Conservation (phyloP, 2,113 vertebrate genomes). For the Sapajus apella region DNA sequence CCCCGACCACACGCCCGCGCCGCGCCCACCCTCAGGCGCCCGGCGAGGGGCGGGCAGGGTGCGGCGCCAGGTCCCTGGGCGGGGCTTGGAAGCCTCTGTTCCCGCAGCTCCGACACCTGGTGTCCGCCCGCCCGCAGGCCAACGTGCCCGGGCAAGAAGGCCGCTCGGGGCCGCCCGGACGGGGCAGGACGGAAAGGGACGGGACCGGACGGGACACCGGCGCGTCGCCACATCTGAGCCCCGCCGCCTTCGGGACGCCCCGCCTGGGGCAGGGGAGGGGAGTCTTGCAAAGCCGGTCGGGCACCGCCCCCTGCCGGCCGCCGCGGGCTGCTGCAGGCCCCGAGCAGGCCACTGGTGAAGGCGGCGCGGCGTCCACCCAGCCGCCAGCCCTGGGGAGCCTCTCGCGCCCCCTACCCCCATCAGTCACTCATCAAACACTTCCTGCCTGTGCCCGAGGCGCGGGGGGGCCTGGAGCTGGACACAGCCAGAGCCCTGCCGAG, state of each 20-base stretch:
- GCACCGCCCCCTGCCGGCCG: conserved; percentile 14
- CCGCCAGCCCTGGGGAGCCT: too few species aligned
- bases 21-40: background rate
- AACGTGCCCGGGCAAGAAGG: conserved; percentile 65
- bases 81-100: conserved; percentile 35
- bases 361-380: accelerated
- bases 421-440: background rate
- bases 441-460: background rate
- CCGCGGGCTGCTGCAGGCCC: background rate
- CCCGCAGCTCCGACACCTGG: background rate
- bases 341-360: accelerated
- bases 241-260: conserved; percentile 44
- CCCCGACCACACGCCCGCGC: background rate
- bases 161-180: conserved; percentile 4
- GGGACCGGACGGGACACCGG: conserved; percentile 47
- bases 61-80: conserved; percentile 7
- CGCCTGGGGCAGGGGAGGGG: background rate
- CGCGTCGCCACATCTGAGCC: conserved; percentile 73
- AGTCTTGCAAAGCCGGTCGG: background rate
- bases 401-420: background rate
- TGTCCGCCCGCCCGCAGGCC: background rate
- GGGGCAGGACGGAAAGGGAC: background rate
- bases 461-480: background rate
- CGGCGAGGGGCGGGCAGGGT: background rate
- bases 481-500: background rate